These are phyloP conservation scores for Bergia puertoricense DNA, from an alignment of 92 coral and sea anemone species.

Conservation along the genomic window DNA sequence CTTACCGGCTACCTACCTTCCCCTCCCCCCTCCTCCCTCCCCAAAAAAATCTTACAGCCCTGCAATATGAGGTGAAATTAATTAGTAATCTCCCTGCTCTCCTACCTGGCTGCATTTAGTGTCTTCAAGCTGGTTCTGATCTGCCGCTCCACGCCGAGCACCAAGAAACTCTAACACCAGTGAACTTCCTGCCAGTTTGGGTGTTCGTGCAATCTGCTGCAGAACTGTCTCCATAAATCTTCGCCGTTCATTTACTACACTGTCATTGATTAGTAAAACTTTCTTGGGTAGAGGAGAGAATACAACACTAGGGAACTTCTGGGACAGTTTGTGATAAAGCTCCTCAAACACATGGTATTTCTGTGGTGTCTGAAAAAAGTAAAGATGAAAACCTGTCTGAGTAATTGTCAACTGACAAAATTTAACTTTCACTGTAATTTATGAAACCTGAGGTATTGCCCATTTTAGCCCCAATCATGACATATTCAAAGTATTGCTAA, in stretches of 20 bases:
- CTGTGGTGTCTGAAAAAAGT: slow-evolving; percentile 71
- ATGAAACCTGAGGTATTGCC: too few relatives aligned
- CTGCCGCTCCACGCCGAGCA: slow-evolving; percentile 61
- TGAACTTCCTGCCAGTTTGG: slow-evolving; percentile 89
- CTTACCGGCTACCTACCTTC: too few relatives aligned
- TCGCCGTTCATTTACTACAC: slow-evolving; percentile 75
- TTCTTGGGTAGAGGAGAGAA: slow-evolving; percentile 84
- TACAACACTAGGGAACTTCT: slow-evolving; percentile 91
- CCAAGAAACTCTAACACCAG: slow-evolving; percentile 84
- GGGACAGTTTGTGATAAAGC: slow-evolving; percentile 72
- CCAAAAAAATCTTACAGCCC: too few relatives aligned
- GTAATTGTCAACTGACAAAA: neutral
- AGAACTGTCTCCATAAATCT: slow-evolving; percentile 78
- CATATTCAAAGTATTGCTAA: too few relatives aligned
- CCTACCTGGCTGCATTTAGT: slow-evolving; percentile 24
- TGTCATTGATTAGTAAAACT: slow-evolving; percentile 71
- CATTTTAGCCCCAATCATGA: too few relatives aligned
- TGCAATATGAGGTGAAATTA: too few relatives aligned
- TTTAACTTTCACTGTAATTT: too few relatives aligned
- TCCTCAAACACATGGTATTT: slow-evolving; percentile 92
- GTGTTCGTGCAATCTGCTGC: slow-evolving; percentile 82
- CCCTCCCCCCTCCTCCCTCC: too few relatives aligned
- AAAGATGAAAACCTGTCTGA: neutral
- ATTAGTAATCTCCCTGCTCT: neutral
- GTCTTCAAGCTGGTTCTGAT: slow-evolving; percentile 50